Evolutionary conservation across 2,113 vertebrate genomes (phyloP).

Genomic region (Todiramphus saurophagus): DNA sequence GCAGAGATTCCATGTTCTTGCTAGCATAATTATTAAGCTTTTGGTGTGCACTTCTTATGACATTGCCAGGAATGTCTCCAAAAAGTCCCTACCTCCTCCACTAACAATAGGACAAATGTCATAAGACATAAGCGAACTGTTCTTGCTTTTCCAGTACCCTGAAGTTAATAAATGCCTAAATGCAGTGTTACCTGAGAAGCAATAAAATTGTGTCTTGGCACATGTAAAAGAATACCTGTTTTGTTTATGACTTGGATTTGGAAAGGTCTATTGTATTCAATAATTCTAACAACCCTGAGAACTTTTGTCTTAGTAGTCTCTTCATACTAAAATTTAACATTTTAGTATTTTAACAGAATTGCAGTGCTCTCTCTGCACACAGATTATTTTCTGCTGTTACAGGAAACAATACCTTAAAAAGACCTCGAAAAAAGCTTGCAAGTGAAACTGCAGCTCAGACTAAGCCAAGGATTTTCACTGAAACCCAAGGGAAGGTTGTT

Average conservation of each 20-base stretch:
- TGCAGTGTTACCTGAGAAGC: conserved; percentile 22
- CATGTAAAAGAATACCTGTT: neutral
- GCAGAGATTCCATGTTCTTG: neutral
- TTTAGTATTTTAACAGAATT: neutral
- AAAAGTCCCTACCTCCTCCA: conserved; percentile 3
- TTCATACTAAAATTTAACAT: neutral
- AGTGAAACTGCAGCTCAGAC: neutral
- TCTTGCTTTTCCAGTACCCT: conserved; percentile 3
- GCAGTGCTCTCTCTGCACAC: neutral
- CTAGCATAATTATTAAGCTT: neutral
- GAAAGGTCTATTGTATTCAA: neutral
- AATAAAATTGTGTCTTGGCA: conserved; percentile 47
- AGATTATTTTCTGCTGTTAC: neutral
- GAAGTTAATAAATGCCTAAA: conserved; percentile 21
- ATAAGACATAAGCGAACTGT: neutral
- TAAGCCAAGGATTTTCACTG: conserved; percentile 24
- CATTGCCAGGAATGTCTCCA: neutral
- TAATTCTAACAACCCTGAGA: neutral
- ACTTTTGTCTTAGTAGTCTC: neutral
- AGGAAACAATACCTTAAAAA: conserved; percentile 22
- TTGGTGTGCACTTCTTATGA: neutral
- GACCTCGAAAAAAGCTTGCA: neutral
- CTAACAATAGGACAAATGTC: conserved; percentile 14
- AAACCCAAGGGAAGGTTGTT: conserved; percentile 56
- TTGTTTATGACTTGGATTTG: neutral